Percentiles rank a stretch among this genome's conserved stretches.
phyloP scores from a whole-genome alignment of 2,888 invertebrate species.

The Disparrhopalites patrizii region DNA sequence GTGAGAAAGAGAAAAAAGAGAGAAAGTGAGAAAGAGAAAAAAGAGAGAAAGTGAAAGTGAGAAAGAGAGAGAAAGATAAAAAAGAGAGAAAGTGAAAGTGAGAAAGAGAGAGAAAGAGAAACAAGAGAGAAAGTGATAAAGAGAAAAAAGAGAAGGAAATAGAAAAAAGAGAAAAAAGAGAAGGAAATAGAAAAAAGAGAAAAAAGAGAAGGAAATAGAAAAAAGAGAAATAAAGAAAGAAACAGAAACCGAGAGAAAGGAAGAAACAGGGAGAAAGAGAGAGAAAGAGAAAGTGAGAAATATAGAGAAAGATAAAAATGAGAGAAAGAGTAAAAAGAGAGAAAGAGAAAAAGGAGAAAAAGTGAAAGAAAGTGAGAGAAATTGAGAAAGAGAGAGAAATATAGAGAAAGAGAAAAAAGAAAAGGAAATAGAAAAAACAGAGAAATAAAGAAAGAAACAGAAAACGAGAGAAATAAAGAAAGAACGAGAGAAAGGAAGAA shows the following conservation, averaged over 20 bases:
- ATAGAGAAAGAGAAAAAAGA: neutral
- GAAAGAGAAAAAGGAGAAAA: neutral
- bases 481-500: neutral
- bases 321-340: neutral
- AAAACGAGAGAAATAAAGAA: no score
- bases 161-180: no score
- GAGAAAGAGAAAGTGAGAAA: neutral
- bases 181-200: neutral
- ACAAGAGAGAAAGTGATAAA: no score
- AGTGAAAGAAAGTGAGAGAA: neutral
- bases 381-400: neutral
- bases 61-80: neutral
- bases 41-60: neutral
- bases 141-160: neutral
- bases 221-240: neutral
- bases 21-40: neutral
- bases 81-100: neutral
- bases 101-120: neutral
- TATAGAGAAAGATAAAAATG: neutral
- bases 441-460: no score
- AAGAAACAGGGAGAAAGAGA: conserved; percentile 2
- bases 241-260: neutral
- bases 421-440: neutral
- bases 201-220: conserved; percentile 7
- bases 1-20: neutral